Evolutionary conservation across 2,113 vertebrate genomes (phyloP), one percentile per base, ranked within the genome.

Genomic region (Pachycephala philippinensis): DNA sequence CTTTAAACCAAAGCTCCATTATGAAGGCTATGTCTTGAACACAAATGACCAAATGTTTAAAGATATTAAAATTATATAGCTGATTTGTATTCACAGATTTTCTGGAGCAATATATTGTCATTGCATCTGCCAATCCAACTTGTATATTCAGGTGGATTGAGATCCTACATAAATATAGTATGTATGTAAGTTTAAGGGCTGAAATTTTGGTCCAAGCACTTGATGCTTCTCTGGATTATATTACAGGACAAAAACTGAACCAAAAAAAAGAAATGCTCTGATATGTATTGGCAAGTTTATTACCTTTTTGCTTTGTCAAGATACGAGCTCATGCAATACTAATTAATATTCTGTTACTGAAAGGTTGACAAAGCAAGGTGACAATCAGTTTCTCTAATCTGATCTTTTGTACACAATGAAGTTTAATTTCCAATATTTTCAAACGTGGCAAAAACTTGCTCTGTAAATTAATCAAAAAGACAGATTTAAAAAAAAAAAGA

Each of bases 291-390:
- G 45, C 57, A 96, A 84, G 37, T 15, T 59, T 83, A 79, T 14
- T 93, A 37, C 44, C 4, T 31, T 92, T 94, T 90, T 45, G 42
- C 49, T 79, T 89, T 87, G 85, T 74, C 77, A 91, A 82, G 72
- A 66, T 37, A 30, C n/a, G 7, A 64, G 49, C 26, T 92, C 87
- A 80, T 88, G 54, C 6, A 93, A 76, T 65, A 96, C 33, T 93
- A 60, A 96, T 79, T 79, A 95, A 96, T 87, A 95, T 39, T 68
- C 86, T 76, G 9, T 68, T 70, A 61, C 47, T 89, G 35, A 90
- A 90, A 91, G 28, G 13, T 37, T 83, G 59, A 66, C 75, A 91
- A 91, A 92, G 54, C 63, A 91, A 95, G 45, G 59, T 85, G 57
- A 71, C 47, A 92, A 92, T 77, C 52, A 60, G 28, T 31, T 23